Percentiles rank a stretch among this genome's conserved stretches.
These are phyloP conservation scores for Nasalis larvatus DNA, from an alignment of 2,113 vertebrate species.

Conservation along the genomic window DNA sequence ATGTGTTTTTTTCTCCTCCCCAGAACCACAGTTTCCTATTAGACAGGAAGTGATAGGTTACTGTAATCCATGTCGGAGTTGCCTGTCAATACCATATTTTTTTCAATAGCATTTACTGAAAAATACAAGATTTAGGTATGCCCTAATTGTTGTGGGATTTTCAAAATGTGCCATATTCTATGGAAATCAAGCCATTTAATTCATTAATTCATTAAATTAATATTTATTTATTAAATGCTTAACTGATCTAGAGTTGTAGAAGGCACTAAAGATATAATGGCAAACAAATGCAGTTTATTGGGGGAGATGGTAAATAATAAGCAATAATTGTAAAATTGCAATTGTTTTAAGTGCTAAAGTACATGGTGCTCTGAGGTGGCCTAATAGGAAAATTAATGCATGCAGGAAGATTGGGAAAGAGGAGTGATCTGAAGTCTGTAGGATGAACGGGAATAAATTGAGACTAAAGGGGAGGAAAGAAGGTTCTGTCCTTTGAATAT, in stretches of 20 bases:
- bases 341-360: not conserved
- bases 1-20: not conserved
- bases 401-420: not conserved
- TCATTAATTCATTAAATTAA: not conserved
- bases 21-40: not conserved
- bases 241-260: not conserved
- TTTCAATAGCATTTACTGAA: not conserved
- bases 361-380: not conserved
- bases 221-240: not conserved
- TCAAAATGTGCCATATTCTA: not conserved
- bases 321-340: not conserved
- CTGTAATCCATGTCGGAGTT: not conserved
- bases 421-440: not conserved
- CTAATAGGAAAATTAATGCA: not conserved
- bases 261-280: not conserved
- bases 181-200: not conserved
- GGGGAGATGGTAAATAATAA: not conserved
- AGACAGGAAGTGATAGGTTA: constrained; percentile 4
- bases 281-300: not conserved
- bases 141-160: not conserved
- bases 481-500: not conserved
- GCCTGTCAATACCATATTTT: not conserved
- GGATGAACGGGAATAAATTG: not conserved
- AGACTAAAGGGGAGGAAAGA: not conserved
- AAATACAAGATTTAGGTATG: not conserved